phyloP scores from a whole-genome alignment of 1,140 invertebrate genomes.

The Drosophila repletoides region DNA sequence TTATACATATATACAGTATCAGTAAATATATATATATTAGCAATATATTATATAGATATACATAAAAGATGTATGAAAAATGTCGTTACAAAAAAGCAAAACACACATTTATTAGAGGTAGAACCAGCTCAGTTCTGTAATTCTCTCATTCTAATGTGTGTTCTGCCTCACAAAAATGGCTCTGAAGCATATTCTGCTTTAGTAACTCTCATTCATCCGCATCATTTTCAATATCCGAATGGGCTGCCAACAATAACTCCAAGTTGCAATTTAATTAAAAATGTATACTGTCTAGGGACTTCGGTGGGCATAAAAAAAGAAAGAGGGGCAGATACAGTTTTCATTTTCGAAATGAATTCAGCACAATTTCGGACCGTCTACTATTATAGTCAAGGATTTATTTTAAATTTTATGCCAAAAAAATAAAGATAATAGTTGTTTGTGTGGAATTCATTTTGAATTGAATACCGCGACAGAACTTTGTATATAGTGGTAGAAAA shows the following conservation, averaged over 20 bases:
- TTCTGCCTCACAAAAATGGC: constrained; percentile 7
- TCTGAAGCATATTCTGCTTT: background rate
- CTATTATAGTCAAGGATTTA: too few relatives aligned
- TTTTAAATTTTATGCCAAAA: too few relatives aligned
- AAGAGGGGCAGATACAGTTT: too few relatives aligned
- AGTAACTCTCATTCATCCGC: background rate
- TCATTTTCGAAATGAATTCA: too few relatives aligned
- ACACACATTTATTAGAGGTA: constrained; percentile 64
- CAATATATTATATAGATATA: constrained; percentile 40
- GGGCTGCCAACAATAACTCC: background rate
- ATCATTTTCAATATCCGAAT: background rate
- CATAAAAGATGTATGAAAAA: constrained; percentile 61
- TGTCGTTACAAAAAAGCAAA: constrained; percentile 68
- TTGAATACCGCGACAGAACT: too few relatives aligned
- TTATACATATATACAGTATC: constrained; percentile 8
- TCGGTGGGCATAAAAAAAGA: too few relatives aligned
- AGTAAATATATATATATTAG: constrained; percentile 16
- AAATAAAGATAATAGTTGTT: too few relatives aligned
- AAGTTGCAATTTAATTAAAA: background rate
- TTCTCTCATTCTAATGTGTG: constrained; percentile 1
- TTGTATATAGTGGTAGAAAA: too few relatives aligned
- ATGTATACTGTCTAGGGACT: background rate
- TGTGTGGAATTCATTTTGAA: too few relatives aligned
- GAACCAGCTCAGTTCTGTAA: constrained; percentile 32
- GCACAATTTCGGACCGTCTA: too few relatives aligned